These are phyloP conservation scores for Rhynchonema sp. DNA, from an alignment of 2,888 invertebrate species.

Conservation along the genomic window DNA sequence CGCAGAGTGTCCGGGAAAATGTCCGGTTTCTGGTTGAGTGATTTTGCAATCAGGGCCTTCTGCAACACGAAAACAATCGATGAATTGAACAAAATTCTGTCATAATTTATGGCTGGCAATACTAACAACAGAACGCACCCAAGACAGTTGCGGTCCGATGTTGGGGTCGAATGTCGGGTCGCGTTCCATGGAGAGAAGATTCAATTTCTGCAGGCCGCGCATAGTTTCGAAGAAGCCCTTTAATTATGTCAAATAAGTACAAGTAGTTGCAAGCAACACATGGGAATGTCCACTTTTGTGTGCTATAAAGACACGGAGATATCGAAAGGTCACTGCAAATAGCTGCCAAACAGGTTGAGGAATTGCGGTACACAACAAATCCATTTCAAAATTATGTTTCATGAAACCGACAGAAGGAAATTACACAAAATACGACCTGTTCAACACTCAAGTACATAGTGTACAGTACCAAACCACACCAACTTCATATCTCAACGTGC, in stretches of 20 bases:
- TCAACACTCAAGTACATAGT: not conserved
- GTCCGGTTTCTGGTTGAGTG: constrained; percentile 61
- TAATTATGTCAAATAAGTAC: not conserved
- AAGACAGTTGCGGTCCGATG: constrained; percentile 74
- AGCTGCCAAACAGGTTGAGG: too few species aligned
- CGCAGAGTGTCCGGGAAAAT: constrained; percentile 83
- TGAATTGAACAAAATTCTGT: not conserved
- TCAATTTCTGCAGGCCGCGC: constrained; percentile 63
- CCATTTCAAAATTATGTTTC: too few species aligned
- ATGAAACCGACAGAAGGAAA: not conserved
- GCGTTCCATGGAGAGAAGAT: constrained; percentile 61
- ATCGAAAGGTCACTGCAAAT: too few species aligned
- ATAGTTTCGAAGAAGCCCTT: constrained; percentile 69
- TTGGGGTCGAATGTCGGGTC: constrained; percentile 77
- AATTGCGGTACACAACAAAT: too few species aligned
- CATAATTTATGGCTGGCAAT: too few species aligned
- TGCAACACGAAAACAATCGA: constrained; percentile 28
- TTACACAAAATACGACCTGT: too few species aligned
- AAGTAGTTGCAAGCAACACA: not conserved
- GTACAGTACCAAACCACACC: not conserved
- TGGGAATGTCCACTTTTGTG: too few species aligned
- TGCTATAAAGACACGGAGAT: too few species aligned
- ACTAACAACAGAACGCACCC: constrained; percentile 41
- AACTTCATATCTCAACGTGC: constrained; percentile 58
- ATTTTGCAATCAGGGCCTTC: constrained; percentile 63